Evolutionary conservation across 2,113 vertebrate genomes (phyloP).

Genomic region (Cygnus atratus): DNA sequence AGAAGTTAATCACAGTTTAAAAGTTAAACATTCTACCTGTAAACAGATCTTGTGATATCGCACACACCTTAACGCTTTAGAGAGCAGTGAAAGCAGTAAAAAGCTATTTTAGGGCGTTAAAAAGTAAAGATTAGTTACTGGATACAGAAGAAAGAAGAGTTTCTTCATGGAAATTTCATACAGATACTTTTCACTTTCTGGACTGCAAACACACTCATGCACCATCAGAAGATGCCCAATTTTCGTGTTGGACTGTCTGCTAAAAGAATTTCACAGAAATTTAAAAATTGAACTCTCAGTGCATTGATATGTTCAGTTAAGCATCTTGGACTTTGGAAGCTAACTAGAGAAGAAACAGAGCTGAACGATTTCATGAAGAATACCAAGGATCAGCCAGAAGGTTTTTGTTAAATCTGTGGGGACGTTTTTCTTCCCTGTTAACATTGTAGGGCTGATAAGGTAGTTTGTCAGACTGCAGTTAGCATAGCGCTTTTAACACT

Average conservation of each 20-base stretch:
- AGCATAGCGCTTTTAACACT: constrained; percentile 59
- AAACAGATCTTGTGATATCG: constrained; percentile 82
- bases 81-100: constrained; percentile 65
- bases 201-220: constrained; percentile 68
- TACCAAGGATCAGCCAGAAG: constrained; percentile 76
- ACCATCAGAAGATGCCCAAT: constrained; percentile 74
- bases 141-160: constrained; percentile 78
- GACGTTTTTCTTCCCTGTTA: constrained; percentile 71
- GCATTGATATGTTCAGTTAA: constrained; percentile 74
- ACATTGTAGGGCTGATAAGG: constrained; percentile 30
- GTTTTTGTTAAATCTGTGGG: constrained; percentile 73
- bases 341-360: constrained; percentile 75
- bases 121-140: constrained; percentile 65
- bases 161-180: constrained; percentile 72
- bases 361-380: constrained; percentile 73
- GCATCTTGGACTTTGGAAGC: constrained; percentile 71
- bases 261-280: constrained; percentile 66
- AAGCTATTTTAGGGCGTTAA: constrained; percentile 61
- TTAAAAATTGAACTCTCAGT: constrained; percentile 66
- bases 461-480: constrained; percentile 57
- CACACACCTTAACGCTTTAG: constrained; percentile 61
- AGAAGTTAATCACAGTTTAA: constrained; percentile 42
- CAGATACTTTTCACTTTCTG: constrained; percentile 72
- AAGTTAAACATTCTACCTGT: constrained; percentile 38
- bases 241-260: constrained; percentile 69